A percentile compares a stretch with the other conserved stretches of the same genome.
phyloP scores from a whole-genome alignment of 2,888 invertebrate genomes.

The Parapristionchus giblindavisi region DNA sequence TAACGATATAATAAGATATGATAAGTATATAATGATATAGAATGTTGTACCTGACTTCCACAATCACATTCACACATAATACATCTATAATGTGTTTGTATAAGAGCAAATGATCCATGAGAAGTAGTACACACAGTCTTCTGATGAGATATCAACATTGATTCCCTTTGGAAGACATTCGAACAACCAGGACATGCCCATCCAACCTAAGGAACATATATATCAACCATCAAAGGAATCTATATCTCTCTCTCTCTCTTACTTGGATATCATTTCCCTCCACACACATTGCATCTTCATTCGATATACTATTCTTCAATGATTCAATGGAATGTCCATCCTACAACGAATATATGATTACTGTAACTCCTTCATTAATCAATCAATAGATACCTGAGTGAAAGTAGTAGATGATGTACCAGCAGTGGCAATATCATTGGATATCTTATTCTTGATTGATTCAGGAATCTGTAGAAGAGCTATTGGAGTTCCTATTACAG shows the following conservation, averaged over 20 bases:
- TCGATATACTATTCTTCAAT: conserved; percentile 40
- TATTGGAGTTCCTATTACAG: conserved; percentile 73
- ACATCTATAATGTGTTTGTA: conserved; percentile 67
- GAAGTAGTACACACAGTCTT: conserved; percentile 42
- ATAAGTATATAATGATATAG: not conserved
- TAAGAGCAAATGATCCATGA: conserved; percentile 50
- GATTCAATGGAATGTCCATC: conserved; percentile 48
- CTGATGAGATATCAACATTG: conserved; percentile 64
- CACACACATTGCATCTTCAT: conserved; percentile 44
- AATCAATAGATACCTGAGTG: conserved; percentile 43
- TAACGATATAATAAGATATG: not conserved
- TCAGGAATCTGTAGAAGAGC: conserved; percentile 77
- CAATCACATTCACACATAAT: conserved; percentile 51
- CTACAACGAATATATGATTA: conserved; percentile 34
- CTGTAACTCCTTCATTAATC: not conserved
- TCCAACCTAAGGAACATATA: conserved; percentile 60
- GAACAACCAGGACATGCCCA: conserved; percentile 68
- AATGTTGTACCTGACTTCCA: conserved; percentile 56
- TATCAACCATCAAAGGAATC: not conserved
- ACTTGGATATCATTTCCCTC: conserved; percentile 42
- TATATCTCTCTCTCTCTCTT: not conserved
- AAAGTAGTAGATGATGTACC: conserved; percentile 44
- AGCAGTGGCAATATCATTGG: conserved; percentile 49
- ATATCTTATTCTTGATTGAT: conserved; percentile 70
- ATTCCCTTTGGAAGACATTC: conserved; percentile 68